These are phyloP conservation scores for Drosophila albomicans DNA, from an alignment of 1,140 invertebrate genomes.

Conservation along the genomic window DNA sequence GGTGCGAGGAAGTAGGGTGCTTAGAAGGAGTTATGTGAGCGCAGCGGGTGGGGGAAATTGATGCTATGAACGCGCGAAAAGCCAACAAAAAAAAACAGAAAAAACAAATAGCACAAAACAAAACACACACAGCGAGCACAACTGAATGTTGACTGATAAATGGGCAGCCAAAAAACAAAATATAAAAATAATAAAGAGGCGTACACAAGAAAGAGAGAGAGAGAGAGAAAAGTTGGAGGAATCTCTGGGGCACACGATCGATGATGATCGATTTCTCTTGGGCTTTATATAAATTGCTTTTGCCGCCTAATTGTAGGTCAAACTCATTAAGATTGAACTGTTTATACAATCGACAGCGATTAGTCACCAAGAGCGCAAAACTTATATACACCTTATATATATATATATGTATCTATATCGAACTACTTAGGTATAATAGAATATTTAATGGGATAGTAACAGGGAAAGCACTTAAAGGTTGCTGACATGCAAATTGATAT, in stretches of 20 bases:
- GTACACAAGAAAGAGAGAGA: neutral
- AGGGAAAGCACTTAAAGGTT: neutral
- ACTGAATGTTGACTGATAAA: constrained; percentile 65
- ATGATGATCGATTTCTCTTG: constrained; percentile 35
- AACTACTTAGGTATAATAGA: neutral
- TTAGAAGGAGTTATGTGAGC: neutral
- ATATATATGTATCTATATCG: neutral
- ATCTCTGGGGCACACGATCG: constrained; percentile 57
- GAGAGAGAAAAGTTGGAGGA: neutral
- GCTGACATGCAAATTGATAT: neutral
- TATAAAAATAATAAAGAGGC: constrained; percentile 14
- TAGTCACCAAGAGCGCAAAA: neutral
- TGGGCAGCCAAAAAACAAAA: constrained; percentile 53
- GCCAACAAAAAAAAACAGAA: constrained; percentile 62
- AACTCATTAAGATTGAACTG: constrained; percentile 30
- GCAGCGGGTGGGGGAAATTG: constrained; percentile 1
- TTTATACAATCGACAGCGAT: constrained; percentile 15
- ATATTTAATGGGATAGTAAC: neutral
- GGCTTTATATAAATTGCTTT: constrained; percentile 14
- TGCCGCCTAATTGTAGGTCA: neutral
- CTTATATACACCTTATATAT: neutral
- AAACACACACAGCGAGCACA: neutral
- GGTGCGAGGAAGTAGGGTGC: neutral
- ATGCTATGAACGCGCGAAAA: constrained; percentile 66
- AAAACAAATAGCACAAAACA: constrained; percentile 48